Evolutionary conservation across 1,140 invertebrate species (phyloP).

Genomic region (Drosophila funebris): DNA sequence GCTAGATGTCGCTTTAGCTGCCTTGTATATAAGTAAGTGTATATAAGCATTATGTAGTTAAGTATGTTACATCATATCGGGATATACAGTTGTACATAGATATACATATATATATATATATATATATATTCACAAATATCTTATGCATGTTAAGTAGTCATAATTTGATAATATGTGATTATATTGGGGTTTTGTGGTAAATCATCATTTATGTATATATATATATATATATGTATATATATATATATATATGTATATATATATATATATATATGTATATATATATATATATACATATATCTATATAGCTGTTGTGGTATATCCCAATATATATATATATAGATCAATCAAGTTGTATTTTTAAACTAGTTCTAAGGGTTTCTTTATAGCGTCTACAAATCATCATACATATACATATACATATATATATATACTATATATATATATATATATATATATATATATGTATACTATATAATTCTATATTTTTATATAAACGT

Average conservation of each 20-base stretch:
- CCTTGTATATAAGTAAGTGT: not conserved
- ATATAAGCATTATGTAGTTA: constrained; percentile 10
- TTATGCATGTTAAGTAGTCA: constrained; percentile 1
- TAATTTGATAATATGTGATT: constrained; percentile 13
- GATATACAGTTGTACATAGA: constrained; percentile 10
- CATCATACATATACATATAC: too few relatives aligned
- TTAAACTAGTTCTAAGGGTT: constrained; percentile 45
- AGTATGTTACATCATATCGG: constrained; percentile 6
- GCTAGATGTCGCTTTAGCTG: constrained; percentile 6
- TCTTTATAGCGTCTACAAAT: constrained; percentile 36
- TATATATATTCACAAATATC: not conserved
- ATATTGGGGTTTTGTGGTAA: not conserved
- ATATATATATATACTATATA: constrained; percentile 10
- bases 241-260: not conserved
- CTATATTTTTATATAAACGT: constrained; percentile 58
- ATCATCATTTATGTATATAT: constrained; percentile 7
- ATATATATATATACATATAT: constrained; percentile 13
- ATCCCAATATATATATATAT: constrained; percentile 1
- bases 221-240: not conserved
- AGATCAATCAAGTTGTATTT: constrained; percentile 48
- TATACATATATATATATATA: constrained; percentile 29
- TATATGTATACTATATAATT: constrained; percentile 14
- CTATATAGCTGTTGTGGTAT: not conserved
- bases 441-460: constrained; percentile 25
- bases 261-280: constrained; percentile 10